phyloP scores from a whole-genome alignment of 2,888 invertebrate species.

The Andrena bucephala region DNA sequence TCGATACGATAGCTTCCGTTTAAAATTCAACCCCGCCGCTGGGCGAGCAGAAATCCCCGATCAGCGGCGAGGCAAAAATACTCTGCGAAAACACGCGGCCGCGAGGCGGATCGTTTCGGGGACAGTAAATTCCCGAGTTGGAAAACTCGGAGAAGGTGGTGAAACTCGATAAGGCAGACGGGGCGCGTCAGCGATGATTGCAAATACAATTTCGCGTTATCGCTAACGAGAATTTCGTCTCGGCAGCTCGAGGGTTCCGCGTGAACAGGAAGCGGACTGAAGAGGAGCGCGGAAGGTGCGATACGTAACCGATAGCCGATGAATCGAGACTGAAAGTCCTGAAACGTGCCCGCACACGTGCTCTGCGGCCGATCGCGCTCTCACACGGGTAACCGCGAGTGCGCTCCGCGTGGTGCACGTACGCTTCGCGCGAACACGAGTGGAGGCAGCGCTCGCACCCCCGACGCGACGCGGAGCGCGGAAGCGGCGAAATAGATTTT shows the following conservation, averaged over 20 bases:
- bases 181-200: conserved; percentile 58
- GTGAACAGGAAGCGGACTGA: conserved; percentile 53
- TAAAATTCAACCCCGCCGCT: conserved; percentile 22
- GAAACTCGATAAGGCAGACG: conserved; percentile 49
- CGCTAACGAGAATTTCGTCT: conserved; percentile 69
- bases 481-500: conserved; percentile 80
- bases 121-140: conserved; percentile 13
- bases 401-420: not conserved
- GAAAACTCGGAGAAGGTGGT: conserved; percentile 14
- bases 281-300: conserved; percentile 52
- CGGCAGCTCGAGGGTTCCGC: conserved; percentile 41
- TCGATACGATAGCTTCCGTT: conserved; percentile 30
- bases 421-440: conserved; percentile 13
- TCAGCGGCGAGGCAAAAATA: not conserved
- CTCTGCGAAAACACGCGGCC: not conserved
- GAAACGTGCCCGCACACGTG: conserved; percentile 11
- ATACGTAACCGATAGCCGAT: conserved; percentile 49
- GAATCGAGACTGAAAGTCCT: conserved; percentile 66
- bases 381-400: not conserved
- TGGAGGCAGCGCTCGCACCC: conserved; percentile 67
- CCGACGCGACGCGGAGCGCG: conserved; percentile 67
- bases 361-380: not conserved
- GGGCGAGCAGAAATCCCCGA: conserved; percentile 27
- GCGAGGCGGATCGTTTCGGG: conserved; percentile 19
- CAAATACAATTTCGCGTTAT: conserved; percentile 66